These are phyloP conservation scores for Lemur catta DNA, from an alignment of 2,797 vertebrate genomes.

Conservation along the genomic window DNA sequence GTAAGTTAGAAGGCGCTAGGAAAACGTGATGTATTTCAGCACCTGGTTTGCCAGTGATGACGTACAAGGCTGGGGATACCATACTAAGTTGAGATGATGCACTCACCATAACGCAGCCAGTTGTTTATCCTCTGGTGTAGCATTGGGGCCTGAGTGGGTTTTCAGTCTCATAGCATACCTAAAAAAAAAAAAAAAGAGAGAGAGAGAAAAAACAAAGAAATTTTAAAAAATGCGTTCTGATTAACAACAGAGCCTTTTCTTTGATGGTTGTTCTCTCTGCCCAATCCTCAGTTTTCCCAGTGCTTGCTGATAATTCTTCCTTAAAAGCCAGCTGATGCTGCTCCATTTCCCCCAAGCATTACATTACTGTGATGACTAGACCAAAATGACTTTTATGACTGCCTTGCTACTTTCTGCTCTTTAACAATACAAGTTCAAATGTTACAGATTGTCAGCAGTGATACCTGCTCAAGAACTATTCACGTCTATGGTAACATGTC, in stretches of 20 bases:
- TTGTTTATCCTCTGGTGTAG: conserved; percentile 96
- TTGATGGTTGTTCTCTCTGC: not conserved
- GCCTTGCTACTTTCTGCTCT: not conserved
- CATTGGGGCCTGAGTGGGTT: conserved; percentile 93
- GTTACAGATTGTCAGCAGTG: conserved; percentile 65
- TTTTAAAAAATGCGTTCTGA: not conserved
- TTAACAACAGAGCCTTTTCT: not conserved
- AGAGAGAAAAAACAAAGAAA: conserved; percentile 46
- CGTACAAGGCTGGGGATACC: not conserved
- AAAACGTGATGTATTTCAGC: not conserved
- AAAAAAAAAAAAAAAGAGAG: conserved; percentile 64
- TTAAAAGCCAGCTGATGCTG: not conserved
- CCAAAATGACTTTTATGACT: not conserved
- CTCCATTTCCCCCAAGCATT: not conserved
- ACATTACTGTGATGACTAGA: not conserved
- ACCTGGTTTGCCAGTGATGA: conserved; percentile 49
- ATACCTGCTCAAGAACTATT: conserved; percentile 55
- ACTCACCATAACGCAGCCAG: conserved; percentile 96
- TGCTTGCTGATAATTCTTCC: not conserved
- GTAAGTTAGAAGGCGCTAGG: not conserved
- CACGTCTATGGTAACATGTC: conserved; percentile 14
- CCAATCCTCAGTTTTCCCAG: not conserved
- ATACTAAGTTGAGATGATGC: conserved; percentile 16
- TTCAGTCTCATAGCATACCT: conserved; percentile 99
- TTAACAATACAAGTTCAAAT: conserved; percentile 61